Percentiles rank a stretch among this genome's conserved stretches.
Evolutionary conservation across 2,888 invertebrate genomes (phyloP).

Genomic region (Baccha elongata): DNA sequence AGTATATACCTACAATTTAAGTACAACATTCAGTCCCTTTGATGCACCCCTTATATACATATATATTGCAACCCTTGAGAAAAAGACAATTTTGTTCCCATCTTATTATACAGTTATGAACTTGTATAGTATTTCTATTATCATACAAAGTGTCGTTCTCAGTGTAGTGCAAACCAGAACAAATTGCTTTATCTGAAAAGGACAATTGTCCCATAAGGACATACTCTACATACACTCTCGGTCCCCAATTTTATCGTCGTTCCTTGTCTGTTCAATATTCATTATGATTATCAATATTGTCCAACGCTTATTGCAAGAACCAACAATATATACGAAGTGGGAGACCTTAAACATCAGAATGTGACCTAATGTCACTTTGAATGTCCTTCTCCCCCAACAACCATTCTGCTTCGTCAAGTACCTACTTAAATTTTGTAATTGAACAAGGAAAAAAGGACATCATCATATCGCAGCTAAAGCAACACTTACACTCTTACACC

Average conservation of each 20-base stretch:
- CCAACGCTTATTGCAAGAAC: conserved; percentile 56
- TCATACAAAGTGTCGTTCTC: conserved; percentile 68
- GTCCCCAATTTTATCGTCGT: background rate
- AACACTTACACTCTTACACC: background rate
- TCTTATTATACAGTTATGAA: conserved; percentile 71
- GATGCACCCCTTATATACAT: background rate
- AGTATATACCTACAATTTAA: conserved; percentile 5
- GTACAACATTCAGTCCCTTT: background rate
- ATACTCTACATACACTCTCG: conserved; percentile 3
- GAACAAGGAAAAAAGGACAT: conserved; percentile 20
- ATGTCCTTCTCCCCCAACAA: conserved; percentile 4
- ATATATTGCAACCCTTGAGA: background rate
- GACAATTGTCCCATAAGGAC: conserved; percentile 45
- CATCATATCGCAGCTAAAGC: conserved; percentile 17
- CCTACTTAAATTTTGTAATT: conserved; percentile 53
- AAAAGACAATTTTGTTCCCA: background rate
- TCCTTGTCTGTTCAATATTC: conserved; percentile 62
- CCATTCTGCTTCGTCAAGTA: conserved; percentile 27
- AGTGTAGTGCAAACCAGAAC: conserved; percentile 65
- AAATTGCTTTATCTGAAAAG: conserved; percentile 67
- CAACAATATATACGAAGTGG: conserved; percentile 36
- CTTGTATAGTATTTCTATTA: conserved; percentile 72
- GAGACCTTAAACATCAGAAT: conserved; percentile 21
- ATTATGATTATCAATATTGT: conserved; percentile 73
- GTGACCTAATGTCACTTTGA: conserved; percentile 10